These are phyloP conservation scores for Gila orcuttii DNA, from an alignment of 2,113 vertebrate genomes.

Conservation along the genomic window DNA sequence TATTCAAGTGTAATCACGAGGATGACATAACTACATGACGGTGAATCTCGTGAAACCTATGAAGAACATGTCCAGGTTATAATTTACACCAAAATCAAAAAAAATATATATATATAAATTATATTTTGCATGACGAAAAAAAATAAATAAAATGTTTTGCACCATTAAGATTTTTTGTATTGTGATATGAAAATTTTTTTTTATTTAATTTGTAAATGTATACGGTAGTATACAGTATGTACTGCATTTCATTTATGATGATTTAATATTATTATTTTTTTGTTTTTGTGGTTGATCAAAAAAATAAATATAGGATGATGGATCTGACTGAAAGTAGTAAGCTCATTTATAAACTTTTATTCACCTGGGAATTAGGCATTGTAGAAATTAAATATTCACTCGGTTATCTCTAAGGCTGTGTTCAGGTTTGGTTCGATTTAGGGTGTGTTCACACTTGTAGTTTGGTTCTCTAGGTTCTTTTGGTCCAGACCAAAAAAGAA, in stretches of 20 bases:
- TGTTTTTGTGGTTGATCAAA: too few relatives aligned
- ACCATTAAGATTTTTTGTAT: not conserved
- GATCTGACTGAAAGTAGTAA: not conserved
- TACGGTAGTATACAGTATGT: not conserved
- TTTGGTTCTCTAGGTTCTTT: too few relatives aligned
- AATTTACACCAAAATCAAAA: not conserved
- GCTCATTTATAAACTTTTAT: not conserved
- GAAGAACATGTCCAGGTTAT: too few relatives aligned
- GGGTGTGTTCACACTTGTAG: too few relatives aligned
- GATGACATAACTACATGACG: not conserved
- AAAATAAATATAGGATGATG: not conserved
- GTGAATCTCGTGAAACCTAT: not conserved
- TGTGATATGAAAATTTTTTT: too few relatives aligned
- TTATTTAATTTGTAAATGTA: not conserved
- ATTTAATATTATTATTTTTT: too few relatives aligned
- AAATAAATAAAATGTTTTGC: not conserved
- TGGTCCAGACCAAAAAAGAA: too few relatives aligned
- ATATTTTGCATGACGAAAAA: not conserved
- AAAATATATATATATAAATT: not conserved
- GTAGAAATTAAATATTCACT: not conserved
- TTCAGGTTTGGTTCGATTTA: too few relatives aligned
- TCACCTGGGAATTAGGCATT: not conserved
- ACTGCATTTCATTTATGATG: too few relatives aligned
- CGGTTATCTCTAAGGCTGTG: not conserved
- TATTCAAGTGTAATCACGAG: not conserved